These are phyloP conservation scores for Cheilosia vernalis DNA, from an alignment of 2,888 invertebrate species.

Conservation along the genomic window DNA sequence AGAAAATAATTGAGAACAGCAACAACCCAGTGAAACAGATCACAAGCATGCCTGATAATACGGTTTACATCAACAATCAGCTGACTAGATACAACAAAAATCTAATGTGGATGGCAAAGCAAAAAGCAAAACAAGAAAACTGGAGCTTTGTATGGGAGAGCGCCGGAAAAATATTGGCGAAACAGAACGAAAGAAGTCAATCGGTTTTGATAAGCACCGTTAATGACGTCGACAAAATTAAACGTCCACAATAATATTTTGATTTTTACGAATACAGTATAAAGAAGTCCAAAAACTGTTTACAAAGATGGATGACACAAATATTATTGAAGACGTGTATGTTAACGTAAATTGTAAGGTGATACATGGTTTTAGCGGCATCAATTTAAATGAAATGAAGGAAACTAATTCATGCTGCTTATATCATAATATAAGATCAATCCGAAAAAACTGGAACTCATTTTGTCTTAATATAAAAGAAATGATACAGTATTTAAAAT, in stretches of 20 bases:
- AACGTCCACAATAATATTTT: constrained; percentile 5
- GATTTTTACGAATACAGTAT: neutral
- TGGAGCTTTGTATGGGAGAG: constrained; percentile 42
- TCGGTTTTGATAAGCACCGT: neutral
- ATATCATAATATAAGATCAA: constrained; percentile 22
- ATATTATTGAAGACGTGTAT: neutral
- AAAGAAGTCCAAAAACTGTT: constrained; percentile 8
- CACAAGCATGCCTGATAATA: constrained; percentile 7
- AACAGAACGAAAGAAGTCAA: constrained; percentile 9
- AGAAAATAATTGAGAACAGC: constrained; percentile 11
- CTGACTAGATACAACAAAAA: constrained; percentile 32
- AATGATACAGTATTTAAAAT: neutral
- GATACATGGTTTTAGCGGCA: constrained; percentile 40
- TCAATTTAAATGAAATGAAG: constrained; percentile 29
- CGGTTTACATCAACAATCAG: constrained; percentile 35
- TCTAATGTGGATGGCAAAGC: constrained; percentile 22
- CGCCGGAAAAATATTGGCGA: constrained; percentile 28
- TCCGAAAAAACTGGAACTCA: constrained; percentile 1
- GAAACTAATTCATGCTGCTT: constrained; percentile 7
- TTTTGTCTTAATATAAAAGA: constrained; percentile 10
- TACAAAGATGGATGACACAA: constrained; percentile 9
- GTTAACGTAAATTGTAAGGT: constrained; percentile 32
- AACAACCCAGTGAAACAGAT: neutral
- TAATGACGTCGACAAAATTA: constrained; percentile 18
- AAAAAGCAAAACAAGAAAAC: constrained; percentile 38